These are phyloP conservation scores for Homarus americanus DNA, from an alignment of 1,140 invertebrate genomes.

Conservation along the genomic window DNA sequence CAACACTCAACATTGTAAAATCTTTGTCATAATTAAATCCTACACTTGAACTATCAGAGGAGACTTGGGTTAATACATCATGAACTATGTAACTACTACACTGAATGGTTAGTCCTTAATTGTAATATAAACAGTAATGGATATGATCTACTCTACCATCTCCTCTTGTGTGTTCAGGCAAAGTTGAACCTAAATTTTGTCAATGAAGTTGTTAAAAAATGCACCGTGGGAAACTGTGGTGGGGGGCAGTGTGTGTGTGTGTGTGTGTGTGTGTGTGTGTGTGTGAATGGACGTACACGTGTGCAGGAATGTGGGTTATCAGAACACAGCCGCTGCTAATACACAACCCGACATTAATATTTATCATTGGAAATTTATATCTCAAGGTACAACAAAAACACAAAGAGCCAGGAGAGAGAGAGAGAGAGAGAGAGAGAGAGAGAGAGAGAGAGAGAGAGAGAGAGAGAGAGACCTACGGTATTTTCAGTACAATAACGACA, in stretches of 20 bases:
- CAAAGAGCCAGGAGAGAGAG: no score
- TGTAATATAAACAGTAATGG: neutral
- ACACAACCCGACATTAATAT: neutral
- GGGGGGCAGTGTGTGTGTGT: no score
- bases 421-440: neutral
- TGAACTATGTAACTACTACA: neutral
- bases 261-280: constrained; percentile 6
- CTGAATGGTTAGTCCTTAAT: neutral
- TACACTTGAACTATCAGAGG: no score
- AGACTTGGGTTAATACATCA: neutral
- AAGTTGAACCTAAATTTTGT: neutral
- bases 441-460: neutral
- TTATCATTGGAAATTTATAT: neutral
- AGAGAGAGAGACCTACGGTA: no score
- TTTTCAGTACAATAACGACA: neutral
- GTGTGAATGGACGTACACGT: no score
- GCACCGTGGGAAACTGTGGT: no score
- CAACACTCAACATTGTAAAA: no score
- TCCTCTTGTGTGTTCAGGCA: neutral
- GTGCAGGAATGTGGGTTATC: no score
- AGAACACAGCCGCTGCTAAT: neutral
- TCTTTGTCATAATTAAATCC: no score
- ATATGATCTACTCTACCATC: neutral
- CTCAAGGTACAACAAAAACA: neutral
- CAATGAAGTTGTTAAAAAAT: neutral